Conservation (phyloP, 2,797 vertebrate species). For the Phrynocephalus vlangalii region DNA sequence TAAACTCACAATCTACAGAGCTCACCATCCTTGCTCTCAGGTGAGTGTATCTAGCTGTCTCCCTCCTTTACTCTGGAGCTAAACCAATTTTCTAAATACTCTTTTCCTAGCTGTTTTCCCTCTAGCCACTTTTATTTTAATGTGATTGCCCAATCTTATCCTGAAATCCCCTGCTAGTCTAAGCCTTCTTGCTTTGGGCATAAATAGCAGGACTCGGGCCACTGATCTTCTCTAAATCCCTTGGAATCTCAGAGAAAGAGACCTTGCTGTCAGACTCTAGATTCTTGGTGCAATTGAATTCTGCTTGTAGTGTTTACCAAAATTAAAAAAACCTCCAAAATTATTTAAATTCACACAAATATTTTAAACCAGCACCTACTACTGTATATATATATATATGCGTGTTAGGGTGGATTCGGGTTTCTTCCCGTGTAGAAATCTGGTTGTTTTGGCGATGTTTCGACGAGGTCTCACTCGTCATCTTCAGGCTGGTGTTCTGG, state of each 20-base stretch:
- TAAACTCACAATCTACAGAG: neutral
- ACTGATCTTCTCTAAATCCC: neutral
- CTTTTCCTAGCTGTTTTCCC: neutral
- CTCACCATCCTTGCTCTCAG: neutral
- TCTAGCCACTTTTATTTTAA: neutral
- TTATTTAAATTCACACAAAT: neutral
- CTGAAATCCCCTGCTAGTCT: neutral
- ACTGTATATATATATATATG: neutral
- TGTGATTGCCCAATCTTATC: neutral
- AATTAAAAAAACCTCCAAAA: neutral
- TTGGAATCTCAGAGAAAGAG: neutral
- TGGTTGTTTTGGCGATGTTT: too few relatives aligned
- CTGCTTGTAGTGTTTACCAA: too few relatives aligned
- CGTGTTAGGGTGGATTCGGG: too few relatives aligned
- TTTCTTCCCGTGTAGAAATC: too few relatives aligned
- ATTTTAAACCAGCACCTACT: neutral
- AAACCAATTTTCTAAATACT: neutral
- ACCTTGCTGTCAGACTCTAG: neutral
- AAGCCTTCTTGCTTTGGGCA: neutral
- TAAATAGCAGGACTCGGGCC: neutral
- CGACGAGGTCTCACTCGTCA: too few relatives aligned
- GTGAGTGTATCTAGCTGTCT: neutral
- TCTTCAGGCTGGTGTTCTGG: too few relatives aligned
- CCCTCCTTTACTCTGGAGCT: neutral
- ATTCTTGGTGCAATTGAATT: neutral